Evolutionary conservation across 2,113 vertebrate species (phyloP).

Genomic region (Chlorodrepanis virens): DNA sequence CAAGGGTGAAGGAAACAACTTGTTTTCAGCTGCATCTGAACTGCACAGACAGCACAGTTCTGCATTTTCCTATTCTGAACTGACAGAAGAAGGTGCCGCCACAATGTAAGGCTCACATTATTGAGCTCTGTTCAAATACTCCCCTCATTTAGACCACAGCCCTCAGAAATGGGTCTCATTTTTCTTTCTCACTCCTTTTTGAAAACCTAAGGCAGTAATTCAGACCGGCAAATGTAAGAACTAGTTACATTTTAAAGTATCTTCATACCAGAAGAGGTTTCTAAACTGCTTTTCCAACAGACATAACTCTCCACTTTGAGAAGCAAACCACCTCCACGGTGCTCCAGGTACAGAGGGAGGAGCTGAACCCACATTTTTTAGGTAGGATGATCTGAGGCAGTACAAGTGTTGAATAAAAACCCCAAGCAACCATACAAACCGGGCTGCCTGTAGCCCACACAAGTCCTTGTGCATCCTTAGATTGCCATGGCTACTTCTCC

Average conservation of each 20-base stretch:
- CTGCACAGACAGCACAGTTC: neutral
- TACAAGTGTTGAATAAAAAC: neutral
- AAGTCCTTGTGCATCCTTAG: neutral
- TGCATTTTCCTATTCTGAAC: neutral
- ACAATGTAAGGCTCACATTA: neutral
- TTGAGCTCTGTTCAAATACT: neutral
- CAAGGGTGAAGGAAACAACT: neutral
- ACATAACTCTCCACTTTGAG: neutral
- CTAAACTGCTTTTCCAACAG: neutral
- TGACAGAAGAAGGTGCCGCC: fast-evolving
- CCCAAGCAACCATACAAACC: neutral
- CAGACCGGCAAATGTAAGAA: neutral
- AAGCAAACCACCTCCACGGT: neutral
- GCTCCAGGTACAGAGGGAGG: neutral
- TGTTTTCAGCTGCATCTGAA: neutral
- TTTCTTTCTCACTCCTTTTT: neutral
- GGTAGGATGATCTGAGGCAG: neutral
- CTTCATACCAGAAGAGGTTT: neutral
- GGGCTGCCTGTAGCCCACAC: neutral
- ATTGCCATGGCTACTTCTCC: neutral
- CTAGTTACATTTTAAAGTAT: neutral
- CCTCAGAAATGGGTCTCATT: neutral
- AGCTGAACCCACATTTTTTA: neutral
- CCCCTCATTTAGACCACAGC: neutral
- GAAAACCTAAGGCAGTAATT: neutral